phyloP scores from a whole-genome alignment of 1,140 invertebrate genomes.

The Homalodisca vitripennis region DNA sequence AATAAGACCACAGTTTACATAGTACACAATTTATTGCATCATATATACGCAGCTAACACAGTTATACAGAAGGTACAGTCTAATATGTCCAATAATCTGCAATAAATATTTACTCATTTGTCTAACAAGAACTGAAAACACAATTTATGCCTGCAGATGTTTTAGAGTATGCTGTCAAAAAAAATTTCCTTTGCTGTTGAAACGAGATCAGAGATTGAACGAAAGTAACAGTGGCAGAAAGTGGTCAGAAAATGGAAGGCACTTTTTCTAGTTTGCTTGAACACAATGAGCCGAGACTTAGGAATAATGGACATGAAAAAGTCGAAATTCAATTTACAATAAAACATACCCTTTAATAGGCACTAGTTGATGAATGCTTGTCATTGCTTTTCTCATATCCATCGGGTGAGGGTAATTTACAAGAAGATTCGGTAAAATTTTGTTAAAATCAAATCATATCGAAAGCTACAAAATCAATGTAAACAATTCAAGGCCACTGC shows the following conservation, averaged over 20 bases:
- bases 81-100: constrained; percentile 39
- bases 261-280: constrained; percentile 38
- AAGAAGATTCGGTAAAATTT: constrained; percentile 22
- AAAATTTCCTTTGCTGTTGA: constrained; percentile 27
- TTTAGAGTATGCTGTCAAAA: constrained; percentile 32
- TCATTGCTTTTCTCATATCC: constrained; percentile 23
- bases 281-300: constrained; percentile 30
- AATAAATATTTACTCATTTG: constrained; percentile 34
- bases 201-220: constrained; percentile 15
- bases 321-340: constrained; percentile 28
- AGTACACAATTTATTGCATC: constrained; percentile 40
- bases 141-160: constrained; percentile 24
- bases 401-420: constrained; percentile 23
- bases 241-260: constrained; percentile 41
- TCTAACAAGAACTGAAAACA: constrained; percentile 28
- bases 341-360: constrained; percentile 27
- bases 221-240: constrained; percentile 30
- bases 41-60: constrained; percentile 40
- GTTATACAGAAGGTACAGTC: constrained; percentile 40
- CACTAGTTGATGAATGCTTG: constrained; percentile 30
- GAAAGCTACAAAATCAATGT: neutral
- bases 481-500: constrained; percentile 29
- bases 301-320: constrained; percentile 30
- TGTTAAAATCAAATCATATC: constrained; percentile 27
- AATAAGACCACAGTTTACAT: neutral